Percentiles rank a stretch among this genome's conserved stretches.
Evolutionary conservation across 2,888 invertebrate genomes (phyloP).

Genomic region (Hololepta plana): DNA sequence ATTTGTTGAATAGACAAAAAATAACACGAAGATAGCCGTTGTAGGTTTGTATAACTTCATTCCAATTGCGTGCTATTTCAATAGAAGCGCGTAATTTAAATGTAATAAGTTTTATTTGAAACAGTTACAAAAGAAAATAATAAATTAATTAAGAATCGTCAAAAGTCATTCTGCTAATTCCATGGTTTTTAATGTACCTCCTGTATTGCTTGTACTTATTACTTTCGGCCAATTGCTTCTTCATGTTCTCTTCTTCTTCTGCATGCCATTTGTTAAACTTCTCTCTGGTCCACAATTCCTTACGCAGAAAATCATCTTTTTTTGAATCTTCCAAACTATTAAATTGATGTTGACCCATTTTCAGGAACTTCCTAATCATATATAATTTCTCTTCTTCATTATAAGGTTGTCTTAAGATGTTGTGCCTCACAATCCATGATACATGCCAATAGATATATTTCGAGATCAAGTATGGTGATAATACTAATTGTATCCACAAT

Average conservation of each 20-base stretch:
- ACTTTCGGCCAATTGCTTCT: conserved; percentile 70
- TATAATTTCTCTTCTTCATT: conserved; percentile 70
- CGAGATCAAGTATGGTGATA: conserved; percentile 57
- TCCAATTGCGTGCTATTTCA: too few relatives aligned
- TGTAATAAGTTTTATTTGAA: too few relatives aligned
- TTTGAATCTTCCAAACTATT: conserved; percentile 56
- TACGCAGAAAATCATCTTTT: conserved; percentile 50
- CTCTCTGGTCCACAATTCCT: conserved; percentile 67
- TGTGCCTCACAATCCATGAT: conserved; percentile 69
- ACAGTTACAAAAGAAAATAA: too few relatives aligned
- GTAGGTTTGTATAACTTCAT: too few relatives aligned
- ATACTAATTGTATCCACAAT: conserved; percentile 66
- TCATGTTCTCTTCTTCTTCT: conserved; percentile 68
- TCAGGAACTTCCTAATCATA: conserved; percentile 63
- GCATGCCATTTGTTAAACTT: conserved; percentile 66
- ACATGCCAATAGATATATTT: conserved; percentile 56
- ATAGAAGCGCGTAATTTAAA: neutral
- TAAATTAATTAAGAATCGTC: conserved; percentile 45
- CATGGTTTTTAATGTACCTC: conserved; percentile 79
- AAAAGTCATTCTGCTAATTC: conserved; percentile 80
- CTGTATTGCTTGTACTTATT: conserved; percentile 77
- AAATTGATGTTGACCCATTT: conserved; percentile 51
- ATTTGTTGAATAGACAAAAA: too few relatives aligned
- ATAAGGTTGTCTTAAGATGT: conserved; percentile 53
- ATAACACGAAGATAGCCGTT: too few relatives aligned